Base-by-base conservation (phyloP, 2,888 invertebrate species). In the Lottia scabra region DNA sequence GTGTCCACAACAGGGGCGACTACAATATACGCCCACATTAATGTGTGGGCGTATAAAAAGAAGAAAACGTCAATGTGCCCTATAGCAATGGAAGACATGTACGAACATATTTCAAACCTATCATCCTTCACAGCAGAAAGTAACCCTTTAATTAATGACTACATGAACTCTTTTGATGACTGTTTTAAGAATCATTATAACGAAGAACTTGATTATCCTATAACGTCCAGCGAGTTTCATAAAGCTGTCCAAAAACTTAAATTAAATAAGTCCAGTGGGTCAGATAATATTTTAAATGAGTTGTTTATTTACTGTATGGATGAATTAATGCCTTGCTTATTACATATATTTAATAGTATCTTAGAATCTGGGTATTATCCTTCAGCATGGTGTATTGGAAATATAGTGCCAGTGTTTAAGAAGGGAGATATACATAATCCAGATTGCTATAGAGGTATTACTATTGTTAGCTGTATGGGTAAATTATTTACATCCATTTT, bases 331-430 rank as follows among this genome's bases (percentile, higher is more conserved):
- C 46, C 46, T 26, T 67, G 45, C 16, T n/a, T 67, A 16, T 6
- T 46, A 19, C 8, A 23, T 19, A 10, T 67, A 67, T 67, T 67
- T 67, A 44, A 67, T n/a, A 44, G n/a, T 10, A 67, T 67, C 23
- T n/a, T 67, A 23, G 27, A 45, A 15, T 46, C 67, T 26, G 67
- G 67, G 16, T 23, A 45, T 27, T 67, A 46, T 23, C 67, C 67
- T 45, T n/a, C 67, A 10, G 16, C 30, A 0, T 67, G 67, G 67
- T 67, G 27, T 46, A 46, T 48, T 23, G 46, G 46, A 23, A 45
- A 46, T 48, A 44, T 67, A n/a, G 67, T 67, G n/a, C 67, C 67
- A 12, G 67, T 45, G 13, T 67, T 66, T 67, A 67, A 67, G 38
- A n/a, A 15, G 13, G 46, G 67, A 46, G 67, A 67, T 26, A 46